Conservation (phyloP, 2,888 invertebrate species). For the Lottia gigantea region DNA sequence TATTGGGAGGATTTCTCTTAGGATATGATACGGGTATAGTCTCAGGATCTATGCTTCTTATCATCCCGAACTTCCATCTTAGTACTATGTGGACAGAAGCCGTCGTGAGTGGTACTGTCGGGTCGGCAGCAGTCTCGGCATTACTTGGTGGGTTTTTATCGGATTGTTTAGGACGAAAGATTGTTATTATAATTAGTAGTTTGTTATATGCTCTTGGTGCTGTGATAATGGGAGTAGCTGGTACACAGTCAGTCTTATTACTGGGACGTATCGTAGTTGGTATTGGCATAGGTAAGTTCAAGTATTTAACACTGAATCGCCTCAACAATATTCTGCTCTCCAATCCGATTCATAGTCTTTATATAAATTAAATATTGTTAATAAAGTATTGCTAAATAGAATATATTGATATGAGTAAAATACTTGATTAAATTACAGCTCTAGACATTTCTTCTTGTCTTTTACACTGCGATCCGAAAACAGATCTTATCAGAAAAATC, state of each 20-base stretch:
- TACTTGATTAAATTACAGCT: no score
- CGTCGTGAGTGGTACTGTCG: constrained; percentile 70
- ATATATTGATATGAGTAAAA: no score
- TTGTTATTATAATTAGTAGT: constrained; percentile 70
- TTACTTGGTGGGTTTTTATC: constrained; percentile 69
- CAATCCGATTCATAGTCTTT: no score
- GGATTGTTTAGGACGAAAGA: constrained; percentile 70
- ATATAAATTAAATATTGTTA: no score
- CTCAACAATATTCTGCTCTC: no score
- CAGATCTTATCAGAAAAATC: no score
- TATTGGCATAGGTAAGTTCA: constrained; percentile 67
- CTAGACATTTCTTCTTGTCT: no score
- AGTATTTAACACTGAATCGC: neutral
- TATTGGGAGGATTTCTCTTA: constrained; percentile 71
- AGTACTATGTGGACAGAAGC: constrained; percentile 68
- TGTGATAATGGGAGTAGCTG: constrained; percentile 67
- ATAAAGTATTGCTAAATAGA: no score
- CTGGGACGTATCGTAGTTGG: constrained; percentile 69
- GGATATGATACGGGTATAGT: constrained; percentile 71
- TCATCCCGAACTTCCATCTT: constrained; percentile 65
- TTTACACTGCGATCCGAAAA: no score
- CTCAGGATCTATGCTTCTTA: constrained; percentile 69
- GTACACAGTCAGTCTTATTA: constrained; percentile 62
- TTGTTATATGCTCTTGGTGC: constrained; percentile 70
- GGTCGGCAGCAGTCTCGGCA: constrained; percentile 69